Base-by-base conservation (phyloP, 2,888 invertebrate genomes). In the Sthenelais limicola region DNA sequence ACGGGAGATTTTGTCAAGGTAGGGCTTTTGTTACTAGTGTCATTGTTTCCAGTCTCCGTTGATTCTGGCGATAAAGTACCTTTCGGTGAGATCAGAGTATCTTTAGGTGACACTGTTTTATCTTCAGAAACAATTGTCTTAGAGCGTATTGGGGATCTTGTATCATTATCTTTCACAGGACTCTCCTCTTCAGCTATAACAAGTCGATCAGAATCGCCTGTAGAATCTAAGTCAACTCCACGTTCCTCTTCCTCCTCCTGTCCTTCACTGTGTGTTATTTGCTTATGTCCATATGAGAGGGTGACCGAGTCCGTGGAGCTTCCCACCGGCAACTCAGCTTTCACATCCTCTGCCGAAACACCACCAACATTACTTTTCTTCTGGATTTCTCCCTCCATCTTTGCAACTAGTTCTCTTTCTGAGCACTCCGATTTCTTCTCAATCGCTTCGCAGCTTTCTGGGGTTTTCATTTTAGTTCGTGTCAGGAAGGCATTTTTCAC, bases 161-260 rank as follows among this genome's bases (percentile, higher is more conserved):
- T 30, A 12, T 35, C 58, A 33, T n/a, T 4, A 12, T 54, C 54
- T 4, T 26, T 54, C 12, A 30, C 54, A 54, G 54, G 5, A 12
- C 26, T 38, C 21, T 9, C 15, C 62, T 67, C 67, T 5, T 67
- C 67, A 24, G 67, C 67, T n/a, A 67, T 67, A 12, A 67, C 67
- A 3, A 67, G 67, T 38, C 67, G 15, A 28, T 67, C 67, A 33
- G 58, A 58, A 38, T 58, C 58, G 21, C 58, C 58, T 5, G 58
- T 58, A 3, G 58, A 58, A 24, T 58, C 58, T 3, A 58, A 24
- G 35, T 58, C 58, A 21, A n/a, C 58, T n/a, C 12, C 12, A 12
- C 12, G 7, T 15, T 21, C 24, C 54, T 26, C n/a, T 32, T n/a
- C 58, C 35, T 4, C 32, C 21, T 18, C 43, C 43, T 43, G 43